phyloP scores from a whole-genome alignment of 2,888 invertebrate genomes.

The Neria commutata region DNA sequence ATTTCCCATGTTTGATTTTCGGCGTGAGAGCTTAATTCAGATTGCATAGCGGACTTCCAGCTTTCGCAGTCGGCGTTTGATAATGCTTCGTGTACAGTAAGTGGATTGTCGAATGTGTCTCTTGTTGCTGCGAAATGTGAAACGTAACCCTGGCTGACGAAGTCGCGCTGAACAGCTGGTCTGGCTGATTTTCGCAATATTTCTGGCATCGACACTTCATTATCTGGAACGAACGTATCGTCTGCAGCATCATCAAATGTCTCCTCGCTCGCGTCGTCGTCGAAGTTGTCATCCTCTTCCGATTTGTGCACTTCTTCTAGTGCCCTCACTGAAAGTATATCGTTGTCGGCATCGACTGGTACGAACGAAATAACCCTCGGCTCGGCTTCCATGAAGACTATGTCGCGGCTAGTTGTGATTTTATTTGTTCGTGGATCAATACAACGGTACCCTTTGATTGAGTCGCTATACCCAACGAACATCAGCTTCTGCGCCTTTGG shows the following conservation, averaged over 20 bases:
- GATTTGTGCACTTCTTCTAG: background rate
- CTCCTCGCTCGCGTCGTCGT: background rate
- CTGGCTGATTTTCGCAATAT: slow-evolving; percentile 8
- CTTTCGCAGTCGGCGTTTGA: background rate
- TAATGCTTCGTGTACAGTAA: background rate
- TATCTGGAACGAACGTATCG: background rate
- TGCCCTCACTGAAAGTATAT: slow-evolving; percentile 10
- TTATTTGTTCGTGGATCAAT: too few relatives aligned
- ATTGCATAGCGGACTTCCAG: slow-evolving; percentile 11
- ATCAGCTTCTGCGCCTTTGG: too few relatives aligned
- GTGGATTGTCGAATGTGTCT: background rate
- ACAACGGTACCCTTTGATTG: too few relatives aligned
- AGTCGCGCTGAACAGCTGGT: background rate
- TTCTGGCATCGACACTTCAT: background rate
- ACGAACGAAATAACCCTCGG: background rate
- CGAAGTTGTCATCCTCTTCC: background rate
- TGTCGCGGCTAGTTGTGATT: slow-evolving; percentile 23
- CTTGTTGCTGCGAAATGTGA: slow-evolving; percentile 1
- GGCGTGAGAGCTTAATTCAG: background rate
- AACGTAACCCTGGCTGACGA: slow-evolving; percentile 8
- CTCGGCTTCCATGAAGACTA: slow-evolving; percentile 6
- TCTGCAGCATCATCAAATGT: background rate
- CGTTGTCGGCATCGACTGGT: background rate
- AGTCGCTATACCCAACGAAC: too few relatives aligned
- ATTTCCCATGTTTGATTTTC: background rate